Evolutionary conservation across 2,113 vertebrate species (phyloP).

Genomic region (Myrmecophaga tridactyla): DNA sequence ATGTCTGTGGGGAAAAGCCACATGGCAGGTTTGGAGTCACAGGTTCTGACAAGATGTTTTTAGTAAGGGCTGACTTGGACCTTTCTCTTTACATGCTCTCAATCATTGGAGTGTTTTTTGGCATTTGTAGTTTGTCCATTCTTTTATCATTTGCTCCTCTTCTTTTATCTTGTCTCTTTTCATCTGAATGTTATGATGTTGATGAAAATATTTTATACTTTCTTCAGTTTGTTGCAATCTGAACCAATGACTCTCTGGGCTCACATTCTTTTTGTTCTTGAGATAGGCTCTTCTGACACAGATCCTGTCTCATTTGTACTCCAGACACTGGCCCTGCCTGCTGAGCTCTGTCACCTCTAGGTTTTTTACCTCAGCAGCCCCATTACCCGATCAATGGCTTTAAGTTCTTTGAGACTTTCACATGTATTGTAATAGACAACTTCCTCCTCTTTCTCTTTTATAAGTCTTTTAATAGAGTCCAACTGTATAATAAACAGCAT

Average conservation of each 20-base stretch:
- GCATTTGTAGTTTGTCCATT: conserved; percentile 93
- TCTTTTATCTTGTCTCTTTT: conserved; percentile 93
- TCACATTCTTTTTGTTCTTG: conserved; percentile 92
- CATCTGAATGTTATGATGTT: conserved; percentile 93
- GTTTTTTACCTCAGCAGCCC: conserved; percentile 68
- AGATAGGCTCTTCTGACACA: conserved; percentile 91
- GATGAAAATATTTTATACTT: conserved; percentile 80
- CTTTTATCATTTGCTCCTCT: conserved; percentile 91
- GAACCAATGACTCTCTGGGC: conserved; percentile 84
- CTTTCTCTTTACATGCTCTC: conserved; percentile 92
- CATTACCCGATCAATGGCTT: conserved; percentile 76
- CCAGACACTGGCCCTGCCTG: conserved; percentile 87
- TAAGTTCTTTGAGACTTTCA: conserved; percentile 92
- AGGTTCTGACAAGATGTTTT: conserved; percentile 81
- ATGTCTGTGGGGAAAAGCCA: conserved; percentile 2
- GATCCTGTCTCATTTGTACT: conserved; percentile 90
- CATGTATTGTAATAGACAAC: conserved; percentile 97
- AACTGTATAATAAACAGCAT: conserved; percentile 91
- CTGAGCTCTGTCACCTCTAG: conserved; percentile 82
- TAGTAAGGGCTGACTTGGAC: conserved; percentile 83
- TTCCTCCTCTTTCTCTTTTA: conserved; percentile 96
- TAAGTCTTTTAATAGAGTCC: conserved; percentile 89
- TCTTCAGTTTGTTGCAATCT: conserved; percentile 84
- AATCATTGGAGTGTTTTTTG: conserved; percentile 94
- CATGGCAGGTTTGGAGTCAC: conserved; percentile 46